Percentiles rank a stretch among this genome's conserved stretches.
Evolutionary conservation across 2,888 invertebrate genomes (phyloP).

Genomic region (Pandemis heparana): DNA sequence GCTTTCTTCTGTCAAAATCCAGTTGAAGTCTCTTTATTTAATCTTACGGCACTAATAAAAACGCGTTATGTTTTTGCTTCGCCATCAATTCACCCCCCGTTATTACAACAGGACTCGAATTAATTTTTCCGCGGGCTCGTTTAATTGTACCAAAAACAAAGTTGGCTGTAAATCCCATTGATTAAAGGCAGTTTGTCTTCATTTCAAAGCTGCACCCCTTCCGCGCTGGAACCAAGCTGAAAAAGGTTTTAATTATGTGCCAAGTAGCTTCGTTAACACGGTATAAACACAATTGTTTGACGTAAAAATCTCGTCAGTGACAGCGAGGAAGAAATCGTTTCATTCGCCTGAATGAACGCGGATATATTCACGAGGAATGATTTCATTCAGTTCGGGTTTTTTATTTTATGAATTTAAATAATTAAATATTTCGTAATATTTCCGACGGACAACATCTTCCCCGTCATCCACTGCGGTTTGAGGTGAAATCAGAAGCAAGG

Average conservation of each 20-base stretch:
- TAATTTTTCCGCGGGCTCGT: slow-evolving; percentile 23
- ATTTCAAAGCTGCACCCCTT: slow-evolving; percentile 3
- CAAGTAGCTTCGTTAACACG: slow-evolving; percentile 64
- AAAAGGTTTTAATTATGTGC: slow-evolving; percentile 59
- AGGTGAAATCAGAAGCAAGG: too few relatives aligned
- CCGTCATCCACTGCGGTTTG: neutral
- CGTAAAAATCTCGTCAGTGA: slow-evolving; percentile 59
- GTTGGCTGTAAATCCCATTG: slow-evolving; percentile 37
- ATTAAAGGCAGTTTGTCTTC: slow-evolving; percentile 38
- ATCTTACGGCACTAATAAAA: neutral
- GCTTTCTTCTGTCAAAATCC: neutral
- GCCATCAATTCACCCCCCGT: slow-evolving; percentile 6
- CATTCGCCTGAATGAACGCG: slow-evolving; percentile 7
- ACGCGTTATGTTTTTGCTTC: neutral
- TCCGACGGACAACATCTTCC: neutral
- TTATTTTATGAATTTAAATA: neutral
- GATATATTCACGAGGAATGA: neutral
- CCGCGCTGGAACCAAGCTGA: slow-evolving; percentile 30
- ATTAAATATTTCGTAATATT: too few relatives aligned
- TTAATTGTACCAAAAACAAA: slow-evolving; percentile 35
- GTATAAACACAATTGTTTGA: slow-evolving; percentile 56
- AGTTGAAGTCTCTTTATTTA: neutral
- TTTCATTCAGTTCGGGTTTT: neutral
- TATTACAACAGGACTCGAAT: slow-evolving; percentile 31
- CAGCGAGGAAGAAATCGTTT: slow-evolving; percentile 8